Base-by-base conservation (phyloP, 2,888 invertebrate genomes). In the Chymomyza fuscimana region DNA sequence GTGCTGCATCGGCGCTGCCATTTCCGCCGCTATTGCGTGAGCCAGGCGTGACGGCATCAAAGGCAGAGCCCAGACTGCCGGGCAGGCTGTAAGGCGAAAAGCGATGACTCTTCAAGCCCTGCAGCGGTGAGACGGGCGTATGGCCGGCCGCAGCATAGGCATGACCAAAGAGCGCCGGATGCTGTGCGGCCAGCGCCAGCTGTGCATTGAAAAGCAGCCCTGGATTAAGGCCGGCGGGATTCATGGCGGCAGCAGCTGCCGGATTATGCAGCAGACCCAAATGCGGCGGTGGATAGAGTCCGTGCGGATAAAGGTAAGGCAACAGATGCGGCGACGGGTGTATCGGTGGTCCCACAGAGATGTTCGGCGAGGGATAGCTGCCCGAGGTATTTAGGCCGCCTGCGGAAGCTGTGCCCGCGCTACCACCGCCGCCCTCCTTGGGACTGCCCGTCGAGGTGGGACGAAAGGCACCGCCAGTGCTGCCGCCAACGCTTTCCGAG, bases 231-330 rank as follows among this genome's bases (percentile, higher is more conserved):
- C 94, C 93, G n/a, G 91, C 91, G 67, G 91, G 91, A 89, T 91
- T 92, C 91, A 91, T 91, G 54, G 91, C 92, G 32, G 91, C 91
- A 72, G 95, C 95, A 74, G 94, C 94, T 10, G 92, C 93, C 70
- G 92, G 92, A 90, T 94, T 94, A 63, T 94, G 93, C 19, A 94
- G 93, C 67, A 95, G 91, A 5, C 94, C 94, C 67, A 94, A 92
- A 68, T 95, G 95, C 68, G 96, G 96, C 89, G 95, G 95, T 80
- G 96, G 96, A 92, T 97, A 98, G 77, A 98, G 93, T 46, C 97
- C 97, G 63, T 95, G 96, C 50, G 97, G 97, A 92, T 98, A 98
- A 66, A 98, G 95, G 93, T 98, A 98, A 81, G 98, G 98, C 90
- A 98, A 93, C 90, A 96, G 93, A 92, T 95, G 96, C 50, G 97